Evolutionary conservation across 2,113 vertebrate genomes (phyloP).

Genomic region (Zingel zingel): DNA sequence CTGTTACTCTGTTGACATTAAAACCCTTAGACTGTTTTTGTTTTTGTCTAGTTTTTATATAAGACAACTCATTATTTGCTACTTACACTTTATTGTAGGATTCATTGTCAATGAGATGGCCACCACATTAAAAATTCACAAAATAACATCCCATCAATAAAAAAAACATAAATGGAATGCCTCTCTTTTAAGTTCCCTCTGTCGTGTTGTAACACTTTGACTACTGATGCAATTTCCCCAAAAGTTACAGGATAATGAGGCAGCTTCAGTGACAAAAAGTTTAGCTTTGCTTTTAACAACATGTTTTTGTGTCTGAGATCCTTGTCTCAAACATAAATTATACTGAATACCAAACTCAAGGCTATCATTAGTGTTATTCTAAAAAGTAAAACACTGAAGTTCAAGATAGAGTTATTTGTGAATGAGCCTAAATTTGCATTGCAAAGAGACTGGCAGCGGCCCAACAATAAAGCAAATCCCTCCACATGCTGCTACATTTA

Average conservation of each 20-base stretch:
- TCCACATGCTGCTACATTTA: slow-evolving; percentile 24
- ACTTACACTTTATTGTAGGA: not conserved
- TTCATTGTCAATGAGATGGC: not conserved
- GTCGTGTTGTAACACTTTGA: not conserved
- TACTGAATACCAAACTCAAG: slow-evolving; percentile 4
- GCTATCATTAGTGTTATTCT: not conserved
- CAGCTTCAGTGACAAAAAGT: slow-evolving; percentile 9
- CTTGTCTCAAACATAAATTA: not conserved
- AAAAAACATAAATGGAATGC: not conserved
- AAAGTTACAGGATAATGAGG: slow-evolving; percentile 21
- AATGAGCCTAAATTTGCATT: slow-evolving; percentile 14
- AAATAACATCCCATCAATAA: not conserved
- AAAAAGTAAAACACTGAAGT: not conserved
- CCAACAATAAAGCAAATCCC: slow-evolving; percentile 15
- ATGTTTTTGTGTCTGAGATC: not conserved
- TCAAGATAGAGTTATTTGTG: slow-evolving; percentile 4
- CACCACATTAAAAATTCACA: slow-evolving; percentile 13
- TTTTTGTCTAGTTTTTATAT: not conserved
- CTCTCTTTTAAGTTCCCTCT: slow-evolving; percentile 3
- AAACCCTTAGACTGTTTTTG: not conserved
- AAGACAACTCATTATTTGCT: not conserved
- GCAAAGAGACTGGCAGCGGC: not conserved
- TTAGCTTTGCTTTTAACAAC: slow-evolving; percentile 18
- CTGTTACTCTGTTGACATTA: not conserved
- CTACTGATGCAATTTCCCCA: not conserved